Base-by-base conservation (phyloP, 2,113 vertebrate genomes). In the Gallinago paraguaiae region DNA sequence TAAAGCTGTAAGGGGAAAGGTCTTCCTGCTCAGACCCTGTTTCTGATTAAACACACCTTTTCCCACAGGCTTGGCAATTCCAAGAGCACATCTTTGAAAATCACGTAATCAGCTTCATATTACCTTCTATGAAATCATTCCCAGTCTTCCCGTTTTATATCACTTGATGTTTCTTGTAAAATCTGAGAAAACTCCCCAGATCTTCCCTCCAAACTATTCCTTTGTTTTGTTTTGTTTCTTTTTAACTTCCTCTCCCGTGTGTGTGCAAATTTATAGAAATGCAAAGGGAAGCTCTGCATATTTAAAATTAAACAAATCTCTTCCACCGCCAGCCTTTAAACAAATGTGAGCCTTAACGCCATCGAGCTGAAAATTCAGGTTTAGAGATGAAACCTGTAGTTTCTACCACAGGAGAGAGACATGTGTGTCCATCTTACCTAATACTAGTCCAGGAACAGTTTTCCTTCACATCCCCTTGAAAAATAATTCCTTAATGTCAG, bases 211-310 rank as follows among this genome's bases (percentile, higher is more conserved):
- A 76, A 95, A 71, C 2, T 7, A 23, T 33, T 67, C 1, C 2
- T 33, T 22, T 31, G 25, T 25, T 5, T 13, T 50, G 25, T 33
- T 4, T 17, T 17, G 3, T 3, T 30, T 30, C 7, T 13, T 37
- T 59, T 46, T 4, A 14, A 54, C 16, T 4, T 2, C 7, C 3
- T 6, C 15, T 23, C 4, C 2, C 13, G 0, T 17, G 3, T 50
- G 17, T 39, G 17, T 46, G 7, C n/a, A 77, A 51, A 75, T 84
- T 63, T 41, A 59, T 35, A 33, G 51, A 71, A 94, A 63, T 23
- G 3, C 8, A 37, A 54, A 45, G 28, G 25, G 63, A 86, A 67
- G 2, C 3, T 92, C 33, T 45, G 23, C 9, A 39, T 30, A 28
- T 25, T 54, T 60, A 20, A 54, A 91, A 64, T 13, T 61, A 69